phyloP scores from a whole-genome alignment of 37 sponge, comb jelly and placozoan genomes.

The Halichondria panicea region DNA sequence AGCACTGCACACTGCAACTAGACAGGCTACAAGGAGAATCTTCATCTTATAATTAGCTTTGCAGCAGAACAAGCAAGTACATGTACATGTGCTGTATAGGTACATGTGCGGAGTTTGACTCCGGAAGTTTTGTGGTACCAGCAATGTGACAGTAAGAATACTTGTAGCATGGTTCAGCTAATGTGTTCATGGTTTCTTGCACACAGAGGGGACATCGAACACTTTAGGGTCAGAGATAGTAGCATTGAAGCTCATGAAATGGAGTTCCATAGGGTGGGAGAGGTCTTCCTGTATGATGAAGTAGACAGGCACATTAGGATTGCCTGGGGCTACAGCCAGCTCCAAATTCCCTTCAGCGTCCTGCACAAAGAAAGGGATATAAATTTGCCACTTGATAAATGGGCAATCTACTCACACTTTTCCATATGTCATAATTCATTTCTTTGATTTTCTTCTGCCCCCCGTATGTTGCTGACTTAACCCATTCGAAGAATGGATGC shows the following conservation, averaged over 20 bases:
- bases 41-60: background rate
- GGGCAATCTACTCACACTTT: too few relatives aligned
- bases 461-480: too few relatives aligned
- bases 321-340: background rate
- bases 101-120: too few relatives aligned
- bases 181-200: background rate
- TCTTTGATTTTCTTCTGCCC: too few relatives aligned
- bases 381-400: too few relatives aligned
- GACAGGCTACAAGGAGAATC: constrained; percentile 3
- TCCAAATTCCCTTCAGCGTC: background rate
- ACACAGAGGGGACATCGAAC: background rate
- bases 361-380: background rate
- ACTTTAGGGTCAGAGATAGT: background rate
- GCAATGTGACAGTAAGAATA: background rate
- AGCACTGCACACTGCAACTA: constrained; percentile 21
- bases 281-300: background rate
- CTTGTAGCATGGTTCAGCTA: background rate
- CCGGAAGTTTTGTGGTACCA: too few relatives aligned
- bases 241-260: background rate
- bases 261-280: background rate
- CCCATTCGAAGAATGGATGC: too few relatives aligned
- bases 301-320: background rate
- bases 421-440: too few relatives aligned
- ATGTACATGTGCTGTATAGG: too few relatives aligned
- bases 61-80: too few relatives aligned